phyloP scores from a whole-genome alignment of 1,140 invertebrate genomes.

The Bombyx mandarina region DNA sequence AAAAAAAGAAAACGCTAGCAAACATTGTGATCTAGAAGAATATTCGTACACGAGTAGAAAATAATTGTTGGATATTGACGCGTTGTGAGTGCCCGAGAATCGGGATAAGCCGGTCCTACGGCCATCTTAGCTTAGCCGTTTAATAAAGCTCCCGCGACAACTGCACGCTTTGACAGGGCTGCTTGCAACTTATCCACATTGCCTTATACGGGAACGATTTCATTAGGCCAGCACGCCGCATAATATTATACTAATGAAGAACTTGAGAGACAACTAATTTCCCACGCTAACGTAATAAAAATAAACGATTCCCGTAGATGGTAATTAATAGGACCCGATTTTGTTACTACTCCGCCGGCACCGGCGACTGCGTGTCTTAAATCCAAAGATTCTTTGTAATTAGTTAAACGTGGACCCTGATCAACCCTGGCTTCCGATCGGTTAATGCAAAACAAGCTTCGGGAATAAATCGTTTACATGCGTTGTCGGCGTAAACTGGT shows the following conservation, averaged over 20 bases:
- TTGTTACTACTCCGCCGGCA: too few relatives aligned
- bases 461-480: slow-evolving; percentile 69
- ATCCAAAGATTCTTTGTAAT: too few relatives aligned
- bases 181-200: slow-evolving; percentile 12
- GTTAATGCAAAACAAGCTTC: slow-evolving; percentile 63
- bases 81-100: slow-evolving; percentile 44
- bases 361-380: too few relatives aligned
- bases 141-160: slow-evolving; percentile 64
- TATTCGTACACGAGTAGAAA: slow-evolving; percentile 12
- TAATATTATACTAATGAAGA: slow-evolving; percentile 1
- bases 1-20: too few relatives aligned
- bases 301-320: too few relatives aligned
- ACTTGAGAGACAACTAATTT: slow-evolving; percentile 1
- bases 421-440: slow-evolving; percentile 57
- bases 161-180: slow-evolving; percentile 49
- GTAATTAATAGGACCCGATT: too few relatives aligned
- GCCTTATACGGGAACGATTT: slow-evolving; percentile 2
- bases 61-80: slow-evolving; percentile 41
- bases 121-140: slow-evolving; percentile 62
- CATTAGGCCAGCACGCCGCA: not conserved
- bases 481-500: slow-evolving; percentile 68
- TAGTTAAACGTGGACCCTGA: slow-evolving; percentile 6
- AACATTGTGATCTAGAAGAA: too few relatives aligned
- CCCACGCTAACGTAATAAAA: not conserved
- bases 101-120: slow-evolving; percentile 65